Conservation (phyloP, 2,888 invertebrate species). For the Oscheius myriophilus region DNA sequence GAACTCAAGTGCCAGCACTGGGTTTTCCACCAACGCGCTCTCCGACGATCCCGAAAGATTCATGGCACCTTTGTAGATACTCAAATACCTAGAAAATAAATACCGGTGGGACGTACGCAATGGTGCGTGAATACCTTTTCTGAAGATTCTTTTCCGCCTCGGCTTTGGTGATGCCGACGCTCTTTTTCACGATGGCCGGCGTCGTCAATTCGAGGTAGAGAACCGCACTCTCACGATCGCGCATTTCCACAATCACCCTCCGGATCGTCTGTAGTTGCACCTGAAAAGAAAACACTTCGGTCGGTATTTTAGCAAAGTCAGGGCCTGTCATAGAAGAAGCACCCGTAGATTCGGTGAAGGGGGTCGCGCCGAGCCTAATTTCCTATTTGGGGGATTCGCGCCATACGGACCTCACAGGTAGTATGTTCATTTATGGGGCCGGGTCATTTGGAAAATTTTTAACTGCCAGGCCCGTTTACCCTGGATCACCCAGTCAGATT, state of each 20-base stretch:
- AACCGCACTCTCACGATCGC: background rate
- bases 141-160: background rate
- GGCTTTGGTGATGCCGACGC: background rate
- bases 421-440: too few relatives aligned
- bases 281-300: too few relatives aligned
- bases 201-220: constrained; percentile 5
- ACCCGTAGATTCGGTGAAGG: too few relatives aligned
- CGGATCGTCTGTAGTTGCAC: constrained; percentile 18
- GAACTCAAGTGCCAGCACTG: constrained; percentile 7
- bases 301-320: too few relatives aligned
- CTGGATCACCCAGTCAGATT: too few relatives aligned
- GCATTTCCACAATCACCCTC: constrained; percentile 1
- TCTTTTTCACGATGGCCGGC: constrained; percentile 16
- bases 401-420: too few relatives aligned
- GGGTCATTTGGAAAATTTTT: too few relatives aligned
- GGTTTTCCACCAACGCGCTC: constrained; percentile 10
- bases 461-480: too few relatives aligned
- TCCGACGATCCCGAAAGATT: background rate
- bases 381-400: too few relatives aligned
- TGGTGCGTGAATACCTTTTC: constrained; percentile 6
- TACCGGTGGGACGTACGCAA: background rate
- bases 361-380: too few relatives aligned
- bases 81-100: constrained; percentile 1
- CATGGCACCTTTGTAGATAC: background rate
- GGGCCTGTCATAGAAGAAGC: too few relatives aligned